Conservation (phyloP, 2,797 vertebrate species). For the Malacoctenus gilli region DNA sequence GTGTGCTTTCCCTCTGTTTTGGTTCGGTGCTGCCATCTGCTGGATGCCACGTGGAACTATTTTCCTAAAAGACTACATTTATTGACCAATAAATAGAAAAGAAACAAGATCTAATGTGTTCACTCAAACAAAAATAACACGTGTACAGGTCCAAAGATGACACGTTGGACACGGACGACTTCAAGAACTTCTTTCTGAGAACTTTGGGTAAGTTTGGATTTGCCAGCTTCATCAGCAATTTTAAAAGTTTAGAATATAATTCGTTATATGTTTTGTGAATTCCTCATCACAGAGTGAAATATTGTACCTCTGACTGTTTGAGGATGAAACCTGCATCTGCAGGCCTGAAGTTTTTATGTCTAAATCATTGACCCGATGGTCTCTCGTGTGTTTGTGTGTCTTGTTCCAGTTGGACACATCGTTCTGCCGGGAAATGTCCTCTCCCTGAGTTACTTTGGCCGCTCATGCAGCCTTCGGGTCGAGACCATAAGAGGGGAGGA, state of each 20-base stretch:
- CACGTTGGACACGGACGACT: slow-evolving; percentile 82
- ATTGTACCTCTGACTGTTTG: too few relatives aligned
- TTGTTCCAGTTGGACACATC: slow-evolving; percentile 84
- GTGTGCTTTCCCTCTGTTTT: neutral
- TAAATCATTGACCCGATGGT: too few relatives aligned
- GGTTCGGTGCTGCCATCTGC: slow-evolving; percentile 60
- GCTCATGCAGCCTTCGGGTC: slow-evolving; percentile 80
- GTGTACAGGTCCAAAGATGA: slow-evolving; percentile 85
- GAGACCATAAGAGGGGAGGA: slow-evolving; percentile 86
- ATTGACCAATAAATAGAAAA: neutral
- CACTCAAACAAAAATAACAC: too few relatives aligned
- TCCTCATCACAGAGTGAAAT: neutral
- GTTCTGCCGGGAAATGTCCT: slow-evolving; percentile 88
- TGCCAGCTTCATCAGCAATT: too few relatives aligned
- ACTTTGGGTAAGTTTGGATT: slow-evolving; percentile 83
- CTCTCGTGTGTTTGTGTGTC: neutral
- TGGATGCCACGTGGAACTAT: slow-evolving; percentile 23
- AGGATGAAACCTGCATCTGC: too few relatives aligned
- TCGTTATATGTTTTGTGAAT: too few relatives aligned
- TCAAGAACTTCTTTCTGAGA: slow-evolving; percentile 86
- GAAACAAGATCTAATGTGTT: too few relatives aligned
- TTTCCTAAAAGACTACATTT: too few relatives aligned
- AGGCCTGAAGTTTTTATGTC: too few relatives aligned
- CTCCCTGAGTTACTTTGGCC: slow-evolving; percentile 87
- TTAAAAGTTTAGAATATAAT: too few relatives aligned